A percentile compares a stretch with the other conserved stretches of the same genome.
These are phyloP conservation scores for Cossypha dichroa DNA, from an alignment of 2,797 vertebrate species.

Conservation along the genomic window DNA sequence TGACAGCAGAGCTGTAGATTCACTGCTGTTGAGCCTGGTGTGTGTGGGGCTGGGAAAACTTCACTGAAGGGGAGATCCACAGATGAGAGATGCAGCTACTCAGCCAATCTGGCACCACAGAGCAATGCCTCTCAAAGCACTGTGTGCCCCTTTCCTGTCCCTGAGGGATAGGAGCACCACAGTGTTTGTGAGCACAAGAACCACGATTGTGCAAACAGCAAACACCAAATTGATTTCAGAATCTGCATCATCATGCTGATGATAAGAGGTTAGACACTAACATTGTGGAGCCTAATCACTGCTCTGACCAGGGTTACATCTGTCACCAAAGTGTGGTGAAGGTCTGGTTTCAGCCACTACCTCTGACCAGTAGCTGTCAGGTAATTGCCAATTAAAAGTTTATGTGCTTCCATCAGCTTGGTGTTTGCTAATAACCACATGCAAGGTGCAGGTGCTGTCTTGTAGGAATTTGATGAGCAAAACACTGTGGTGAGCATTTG, in stretches of 20 bases:
- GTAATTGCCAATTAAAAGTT: background rate
- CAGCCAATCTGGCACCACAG: background rate
- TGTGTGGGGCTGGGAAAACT: background rate
- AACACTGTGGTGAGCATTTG: background rate
- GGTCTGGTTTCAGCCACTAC: background rate
- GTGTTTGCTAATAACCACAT: background rate
- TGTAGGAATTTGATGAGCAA: background rate
- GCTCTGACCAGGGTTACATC: background rate
- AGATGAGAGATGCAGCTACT: background rate
- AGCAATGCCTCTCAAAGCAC: background rate
- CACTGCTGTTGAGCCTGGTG: background rate
- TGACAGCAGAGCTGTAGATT: background rate
- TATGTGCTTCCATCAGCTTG: background rate
- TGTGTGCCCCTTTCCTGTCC: background rate
- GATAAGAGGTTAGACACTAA: background rate
- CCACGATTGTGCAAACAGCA: background rate
- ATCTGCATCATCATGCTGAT: background rate
- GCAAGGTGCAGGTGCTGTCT: background rate
- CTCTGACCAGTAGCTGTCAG: background rate
- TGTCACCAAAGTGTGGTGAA: fast-evolving
- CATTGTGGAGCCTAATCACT: background rate
- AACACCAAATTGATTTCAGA: background rate
- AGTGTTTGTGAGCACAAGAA: background rate
- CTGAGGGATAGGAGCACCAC: background rate
- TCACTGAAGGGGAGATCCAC: background rate